Conservation (phyloP, 1,140 invertebrate genomes). For the Caligus rogercresseyi region DNA sequence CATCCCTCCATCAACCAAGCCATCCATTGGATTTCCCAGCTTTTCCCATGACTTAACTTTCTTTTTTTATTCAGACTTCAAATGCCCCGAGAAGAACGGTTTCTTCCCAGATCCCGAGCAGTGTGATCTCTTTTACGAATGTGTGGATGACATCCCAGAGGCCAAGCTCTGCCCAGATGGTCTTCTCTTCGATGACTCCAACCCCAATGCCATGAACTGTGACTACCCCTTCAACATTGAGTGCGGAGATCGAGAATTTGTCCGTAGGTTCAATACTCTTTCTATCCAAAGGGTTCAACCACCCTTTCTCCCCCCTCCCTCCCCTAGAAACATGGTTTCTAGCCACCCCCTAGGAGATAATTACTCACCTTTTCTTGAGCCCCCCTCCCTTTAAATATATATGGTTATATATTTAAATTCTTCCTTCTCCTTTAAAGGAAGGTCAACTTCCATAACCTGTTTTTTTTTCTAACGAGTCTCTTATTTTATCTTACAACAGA, state of each 20-base stretch:
- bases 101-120: conserved; percentile 45
- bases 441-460: not conserved
- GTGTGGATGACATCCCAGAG: conserved; percentile 47
- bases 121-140: conserved; percentile 67
- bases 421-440: no score
- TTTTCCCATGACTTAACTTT: not conserved
- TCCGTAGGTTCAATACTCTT: conserved; percentile 43
- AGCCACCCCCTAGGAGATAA: not conserved
- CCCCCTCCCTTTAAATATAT: no score
- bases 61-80: conserved; percentile 29
- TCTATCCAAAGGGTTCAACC: not conserved
- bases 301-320: not conserved
- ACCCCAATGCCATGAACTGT: conserved; percentile 51
- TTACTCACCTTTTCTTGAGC: not conserved
- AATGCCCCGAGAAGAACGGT: conserved; percentile 46
- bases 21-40: no score
- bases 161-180: conserved; percentile 65
- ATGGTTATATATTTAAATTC: no score
- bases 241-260: conserved; percentile 47
- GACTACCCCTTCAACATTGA: conserved; percentile 60
- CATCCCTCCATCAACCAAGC: not conserved
- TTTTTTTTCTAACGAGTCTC: not conserved
- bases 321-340: not conserved
- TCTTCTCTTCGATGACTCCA: conserved; percentile 49
- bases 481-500: not conserved